Base-by-base conservation (phyloP, 2,113 vertebrate species). In the Ifrita kowaldi region DNA sequence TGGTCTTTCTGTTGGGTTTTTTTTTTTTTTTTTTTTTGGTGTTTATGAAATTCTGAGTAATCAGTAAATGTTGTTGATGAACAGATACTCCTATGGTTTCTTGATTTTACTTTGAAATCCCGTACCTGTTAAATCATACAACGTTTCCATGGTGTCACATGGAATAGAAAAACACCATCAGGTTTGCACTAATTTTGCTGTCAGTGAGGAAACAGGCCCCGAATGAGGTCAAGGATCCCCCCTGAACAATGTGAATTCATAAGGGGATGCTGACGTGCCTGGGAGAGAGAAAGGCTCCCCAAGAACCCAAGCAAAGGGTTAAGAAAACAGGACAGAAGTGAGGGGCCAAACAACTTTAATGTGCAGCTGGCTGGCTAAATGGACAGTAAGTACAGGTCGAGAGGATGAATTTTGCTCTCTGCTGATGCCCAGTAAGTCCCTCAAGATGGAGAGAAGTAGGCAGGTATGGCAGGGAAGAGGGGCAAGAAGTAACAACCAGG, bases 171-270 rank as follows among this genome's bases (percentile, higher is more conserved):
- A 83, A 75, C 24, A 64, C 15, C 53, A 64, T n/a, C 15, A 44
- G 23, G 30, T 47, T 23, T 76, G 27, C 24, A 65, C 13, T 35
- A 6, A 44, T 80, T 83, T 83, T 2, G 2, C 23, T 68, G 14
- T 49, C 57, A 41, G 24, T 37, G 33, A 75, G 71, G 49, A 47
- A 88, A 65, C 3, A 49, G 68, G 24, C 23, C 52, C 50, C 28
- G 59, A 90, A 80, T 9, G 24, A 74, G 59, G 28, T 24, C 11
- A 41, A 0, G 2, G 59, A 33, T 32, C 6, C 4, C 2, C 21
- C 18, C 1, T 0, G 22, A 49, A 46, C 16, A 26, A 4, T 11
- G 19, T 15, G 53, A 92, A 76, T 32, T 73, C 0, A 0, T 41
- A 57, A 14, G 13, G 19, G 15, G 11, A 44, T 65, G 68, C 24